Evolutionary conservation across 2,797 vertebrate genomes (phyloP).

Genomic region (Eulemur mongoz): DNA sequence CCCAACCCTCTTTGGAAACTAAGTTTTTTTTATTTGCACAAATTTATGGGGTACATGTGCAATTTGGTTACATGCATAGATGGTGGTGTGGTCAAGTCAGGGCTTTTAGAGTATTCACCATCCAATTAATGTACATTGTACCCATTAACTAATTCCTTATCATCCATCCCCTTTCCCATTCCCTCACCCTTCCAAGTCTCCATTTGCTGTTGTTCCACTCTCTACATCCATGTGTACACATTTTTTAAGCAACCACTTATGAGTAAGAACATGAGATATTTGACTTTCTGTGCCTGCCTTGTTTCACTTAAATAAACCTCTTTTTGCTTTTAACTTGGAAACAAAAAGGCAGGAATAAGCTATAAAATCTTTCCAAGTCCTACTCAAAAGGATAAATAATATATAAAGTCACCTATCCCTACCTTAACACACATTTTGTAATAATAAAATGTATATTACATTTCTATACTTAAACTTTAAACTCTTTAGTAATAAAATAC

Average conservation of each 20-base stretch:
- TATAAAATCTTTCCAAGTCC: conserved; percentile 24
- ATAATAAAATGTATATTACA: conserved; percentile 43
- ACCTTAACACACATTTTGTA: conserved; percentile 51
- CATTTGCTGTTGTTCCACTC: background rate
- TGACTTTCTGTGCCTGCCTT: background rate
- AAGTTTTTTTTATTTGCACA: background rate
- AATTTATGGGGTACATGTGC: background rate
- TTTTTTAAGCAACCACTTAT: background rate
- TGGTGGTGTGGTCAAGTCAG: background rate
- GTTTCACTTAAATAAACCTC: background rate
- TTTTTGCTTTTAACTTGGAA: background rate
- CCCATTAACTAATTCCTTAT: background rate
- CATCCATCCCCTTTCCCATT: background rate
- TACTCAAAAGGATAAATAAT: conserved; percentile 46
- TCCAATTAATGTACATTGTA: background rate
- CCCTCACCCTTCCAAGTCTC: background rate
- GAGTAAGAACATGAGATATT: background rate
- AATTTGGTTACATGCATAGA: background rate
- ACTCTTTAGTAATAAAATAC: conserved; percentile 57
- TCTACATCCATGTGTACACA: background rate
- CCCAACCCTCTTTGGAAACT: background rate
- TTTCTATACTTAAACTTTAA: conserved; percentile 65
- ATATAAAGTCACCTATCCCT: conserved; percentile 28
- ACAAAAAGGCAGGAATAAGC: background rate
- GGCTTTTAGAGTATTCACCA: background rate